Conservation (phyloP, 2,113 vertebrate genomes). For the Leucosticte australis region DNA sequence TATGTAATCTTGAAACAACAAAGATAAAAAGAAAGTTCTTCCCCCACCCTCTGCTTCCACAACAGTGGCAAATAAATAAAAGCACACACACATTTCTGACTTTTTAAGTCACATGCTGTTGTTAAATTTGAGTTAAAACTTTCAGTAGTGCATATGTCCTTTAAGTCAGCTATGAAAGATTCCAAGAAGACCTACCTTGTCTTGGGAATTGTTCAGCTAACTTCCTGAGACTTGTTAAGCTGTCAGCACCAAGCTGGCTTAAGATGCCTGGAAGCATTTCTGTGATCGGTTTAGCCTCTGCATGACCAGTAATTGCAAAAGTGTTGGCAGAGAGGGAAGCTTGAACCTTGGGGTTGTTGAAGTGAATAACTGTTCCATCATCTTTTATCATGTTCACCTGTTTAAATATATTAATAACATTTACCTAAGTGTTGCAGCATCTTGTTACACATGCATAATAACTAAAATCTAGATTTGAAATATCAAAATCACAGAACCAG, state of each 20-base stretch:
- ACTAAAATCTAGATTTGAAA: background rate
- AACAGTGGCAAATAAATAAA: background rate
- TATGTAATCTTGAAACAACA: background rate
- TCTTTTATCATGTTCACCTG: slow-evolving; percentile 99
- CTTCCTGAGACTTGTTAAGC: slow-evolving; percentile 95
- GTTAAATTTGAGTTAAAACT: background rate
- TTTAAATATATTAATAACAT: slow-evolving; percentile 32
- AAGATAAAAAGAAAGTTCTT: background rate
- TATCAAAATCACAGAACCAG: background rate
- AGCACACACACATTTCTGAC: background rate
- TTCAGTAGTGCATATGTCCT: background rate
- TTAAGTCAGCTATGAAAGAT: background rate
- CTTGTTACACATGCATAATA: background rate
- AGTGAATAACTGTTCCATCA: slow-evolving; percentile 98
- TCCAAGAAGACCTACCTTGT: slow-evolving; percentile 81
- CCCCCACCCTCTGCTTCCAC: background rate
- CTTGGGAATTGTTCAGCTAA: slow-evolving; percentile 96
- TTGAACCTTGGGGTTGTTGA: slow-evolving; percentile 99
- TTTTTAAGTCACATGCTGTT: background rate
- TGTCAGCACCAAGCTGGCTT: slow-evolving; percentile 97
- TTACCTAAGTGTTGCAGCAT: background rate
- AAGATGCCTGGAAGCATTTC: slow-evolving; percentile 99
- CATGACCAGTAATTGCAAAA: slow-evolving; percentile 96
- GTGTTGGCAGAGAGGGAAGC: slow-evolving; percentile 98
- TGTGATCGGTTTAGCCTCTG: slow-evolving; percentile 96